A percentile compares a stretch with the other conserved stretches of the same genome.
Evolutionary conservation across 2,888 invertebrate species (phyloP).

Genomic region (Gnatocerus cornutus): DNA sequence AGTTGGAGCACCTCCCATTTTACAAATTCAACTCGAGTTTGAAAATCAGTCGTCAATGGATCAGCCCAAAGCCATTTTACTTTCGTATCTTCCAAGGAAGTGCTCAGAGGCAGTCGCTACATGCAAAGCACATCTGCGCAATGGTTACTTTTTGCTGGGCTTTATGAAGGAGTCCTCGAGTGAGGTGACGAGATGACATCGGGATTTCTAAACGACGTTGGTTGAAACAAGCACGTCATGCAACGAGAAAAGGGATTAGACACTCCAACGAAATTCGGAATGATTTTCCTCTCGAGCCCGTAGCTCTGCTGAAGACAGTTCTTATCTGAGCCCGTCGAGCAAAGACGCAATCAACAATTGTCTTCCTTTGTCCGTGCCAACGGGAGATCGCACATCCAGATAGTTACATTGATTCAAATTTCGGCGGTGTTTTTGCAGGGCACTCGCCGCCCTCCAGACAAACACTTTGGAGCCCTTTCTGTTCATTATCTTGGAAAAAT

Average conservation of each 20-base stretch:
- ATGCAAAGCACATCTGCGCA: constrained; percentile 49
- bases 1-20: constrained; percentile 24
- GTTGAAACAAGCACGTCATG: constrained; percentile 52
- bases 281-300: constrained; percentile 59
- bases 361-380: constrained; percentile 59
- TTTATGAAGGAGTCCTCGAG: constrained; percentile 10
- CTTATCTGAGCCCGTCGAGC: constrained; percentile 61
- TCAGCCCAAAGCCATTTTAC: constrained; percentile 1
- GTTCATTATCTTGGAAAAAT: neutral
- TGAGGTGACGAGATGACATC: constrained; percentile 44
- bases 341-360: constrained; percentile 63
- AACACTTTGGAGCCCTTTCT: constrained; percentile 37
- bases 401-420: constrained; percentile 38
- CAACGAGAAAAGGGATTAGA: constrained; percentile 57
- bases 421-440: constrained; percentile 47
- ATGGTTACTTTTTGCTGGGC: constrained; percentile 29
- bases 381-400: constrained; percentile 60
- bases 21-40: constrained; percentile 12
- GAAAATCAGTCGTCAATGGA: constrained; percentile 7
- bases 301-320: constrained; percentile 60
- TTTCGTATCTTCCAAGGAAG: constrained; percentile 8
- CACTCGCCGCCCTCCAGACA: constrained; percentile 54
- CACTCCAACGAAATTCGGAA: constrained; percentile 59
- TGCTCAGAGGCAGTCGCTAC: neutral
- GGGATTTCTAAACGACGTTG: constrained; percentile 45